These are phyloP conservation scores for Liposcelis brunnea DNA, from an alignment of 2,888 invertebrate species.

Conservation along the genomic window DNA sequence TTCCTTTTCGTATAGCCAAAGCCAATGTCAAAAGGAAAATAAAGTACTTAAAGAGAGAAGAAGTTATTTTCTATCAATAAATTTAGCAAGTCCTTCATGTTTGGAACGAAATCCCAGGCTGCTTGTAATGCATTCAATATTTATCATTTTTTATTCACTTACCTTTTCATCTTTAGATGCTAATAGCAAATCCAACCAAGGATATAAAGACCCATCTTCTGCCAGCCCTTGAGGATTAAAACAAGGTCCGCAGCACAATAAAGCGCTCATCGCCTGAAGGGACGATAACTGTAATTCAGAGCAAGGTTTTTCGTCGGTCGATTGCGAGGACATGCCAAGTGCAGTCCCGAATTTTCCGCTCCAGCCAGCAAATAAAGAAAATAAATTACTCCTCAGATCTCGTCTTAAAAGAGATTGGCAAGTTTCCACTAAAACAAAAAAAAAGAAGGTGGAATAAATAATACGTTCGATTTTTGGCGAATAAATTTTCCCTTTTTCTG, in stretches of 20 bases:
- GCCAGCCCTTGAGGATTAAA: slow-evolving; percentile 70
- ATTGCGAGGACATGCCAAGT: slow-evolving; percentile 24
- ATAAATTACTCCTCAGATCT: slow-evolving; percentile 71
- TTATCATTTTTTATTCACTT: too few species aligned
- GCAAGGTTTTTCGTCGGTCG: slow-evolving; percentile 12
- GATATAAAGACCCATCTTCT: slow-evolving; percentile 81
- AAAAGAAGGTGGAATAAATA: slow-evolving; percentile 10
- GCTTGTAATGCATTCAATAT: too few species aligned
- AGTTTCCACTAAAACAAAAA: slow-evolving; percentile 54
- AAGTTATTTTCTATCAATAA: too few species aligned
- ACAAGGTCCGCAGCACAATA: slow-evolving; percentile 89
- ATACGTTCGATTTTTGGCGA: background rate
- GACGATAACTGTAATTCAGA: slow-evolving; percentile 44
- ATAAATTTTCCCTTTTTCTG: too few species aligned
- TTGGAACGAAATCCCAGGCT: too few species aligned
- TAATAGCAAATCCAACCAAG: slow-evolving; percentile 84
- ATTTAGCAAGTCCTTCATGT: too few species aligned
- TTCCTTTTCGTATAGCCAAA: too few species aligned
- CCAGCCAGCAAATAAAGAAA: slow-evolving; percentile 87
- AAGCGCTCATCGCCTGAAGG: slow-evolving; percentile 82
- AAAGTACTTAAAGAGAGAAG: too few species aligned
- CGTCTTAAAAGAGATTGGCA: slow-evolving; percentile 70
- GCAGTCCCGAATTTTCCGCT: slow-evolving; percentile 71
- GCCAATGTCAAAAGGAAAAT: too few species aligned
- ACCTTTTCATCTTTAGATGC: slow-evolving; percentile 77